A percentile compares a stretch with the other conserved stretches of the same genome.
Evolutionary conservation across 2,888 invertebrate genomes (phyloP).

Genomic region (Hymenopus coronatus): DNA sequence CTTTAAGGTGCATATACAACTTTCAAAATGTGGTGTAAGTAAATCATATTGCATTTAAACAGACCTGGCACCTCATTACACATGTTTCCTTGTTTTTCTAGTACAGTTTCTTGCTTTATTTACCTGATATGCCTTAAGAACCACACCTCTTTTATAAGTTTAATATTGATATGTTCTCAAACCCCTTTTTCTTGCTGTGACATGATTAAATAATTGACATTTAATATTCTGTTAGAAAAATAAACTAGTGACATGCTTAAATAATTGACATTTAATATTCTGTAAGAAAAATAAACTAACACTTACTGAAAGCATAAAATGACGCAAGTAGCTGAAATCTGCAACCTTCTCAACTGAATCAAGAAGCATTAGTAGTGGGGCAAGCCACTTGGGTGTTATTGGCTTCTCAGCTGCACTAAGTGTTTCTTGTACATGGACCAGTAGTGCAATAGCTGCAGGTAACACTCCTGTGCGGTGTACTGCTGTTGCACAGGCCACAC

Average conservation of each 20-base stretch:
- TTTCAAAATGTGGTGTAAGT: too few relatives aligned
- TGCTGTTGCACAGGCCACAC: constrained; percentile 61
- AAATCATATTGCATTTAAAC: too few relatives aligned
- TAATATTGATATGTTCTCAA: too few relatives aligned
- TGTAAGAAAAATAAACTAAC: not conserved
- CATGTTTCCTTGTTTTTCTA: too few relatives aligned
- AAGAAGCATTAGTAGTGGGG: constrained; percentile 68
- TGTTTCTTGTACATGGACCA: constrained; percentile 42
- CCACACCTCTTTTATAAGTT: too few relatives aligned
- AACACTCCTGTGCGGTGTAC: constrained; percentile 45
- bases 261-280: not conserved
- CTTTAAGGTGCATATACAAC: too few relatives aligned
- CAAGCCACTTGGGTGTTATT: constrained; percentile 69
- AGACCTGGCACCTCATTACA: too few relatives aligned
- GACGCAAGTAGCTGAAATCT: constrained; percentile 63
- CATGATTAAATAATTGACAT: too few relatives aligned
- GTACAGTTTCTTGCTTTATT: too few relatives aligned
- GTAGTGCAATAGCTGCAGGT: constrained; percentile 44
- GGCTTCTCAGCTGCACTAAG: constrained; percentile 37
- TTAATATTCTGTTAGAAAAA: not conserved
- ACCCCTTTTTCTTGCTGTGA: too few relatives aligned
- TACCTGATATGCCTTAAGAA: too few relatives aligned
- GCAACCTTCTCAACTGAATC: constrained; percentile 76
- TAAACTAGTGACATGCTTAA: not conserved
- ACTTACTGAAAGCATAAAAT: constrained; percentile 57